These are phyloP conservation scores for Eurystomus gularis DNA, from an alignment of 2,113 vertebrate genomes.

Conservation along the genomic window DNA sequence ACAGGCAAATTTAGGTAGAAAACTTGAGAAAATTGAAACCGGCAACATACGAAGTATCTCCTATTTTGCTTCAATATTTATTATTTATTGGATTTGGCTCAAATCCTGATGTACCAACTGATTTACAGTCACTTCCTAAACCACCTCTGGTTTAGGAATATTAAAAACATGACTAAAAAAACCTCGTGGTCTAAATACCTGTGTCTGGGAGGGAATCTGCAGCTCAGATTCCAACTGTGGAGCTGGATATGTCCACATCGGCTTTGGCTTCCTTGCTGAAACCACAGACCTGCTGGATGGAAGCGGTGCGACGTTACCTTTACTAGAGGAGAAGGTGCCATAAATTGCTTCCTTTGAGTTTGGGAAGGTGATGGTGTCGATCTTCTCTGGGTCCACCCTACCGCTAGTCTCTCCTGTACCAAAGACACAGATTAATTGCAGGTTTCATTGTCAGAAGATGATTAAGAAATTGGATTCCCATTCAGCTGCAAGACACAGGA, in stretches of 20 bases:
- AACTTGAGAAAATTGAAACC: not conserved
- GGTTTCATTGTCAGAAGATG: not conserved
- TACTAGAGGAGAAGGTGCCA: not conserved
- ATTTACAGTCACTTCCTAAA: not conserved
- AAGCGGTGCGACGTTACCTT: not conserved
- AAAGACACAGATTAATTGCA: not conserved
- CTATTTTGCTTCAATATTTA: not conserved
- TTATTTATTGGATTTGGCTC: not conserved
- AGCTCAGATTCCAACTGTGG: not conserved
- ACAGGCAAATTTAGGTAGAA: not conserved
- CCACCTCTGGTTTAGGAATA: not conserved
- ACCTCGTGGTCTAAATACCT: slow-evolving; percentile 17
- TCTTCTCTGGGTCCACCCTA: not conserved
- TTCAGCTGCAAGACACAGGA: not conserved
- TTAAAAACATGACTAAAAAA: not conserved
- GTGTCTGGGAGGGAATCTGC: not conserved
- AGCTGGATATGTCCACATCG: not conserved
- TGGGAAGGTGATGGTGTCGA: not conserved
- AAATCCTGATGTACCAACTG: not conserved
- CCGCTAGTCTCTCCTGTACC: not conserved
- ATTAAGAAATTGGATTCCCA: not conserved
- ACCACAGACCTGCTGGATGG: slow-evolving; percentile 34
- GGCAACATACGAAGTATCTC: not conserved
- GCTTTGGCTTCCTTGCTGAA: not conserved
- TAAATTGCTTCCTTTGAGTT: not conserved